Evolutionary conservation across 2,888 invertebrate genomes (phyloP).

Genomic region (Oligia latruncula): DNA sequence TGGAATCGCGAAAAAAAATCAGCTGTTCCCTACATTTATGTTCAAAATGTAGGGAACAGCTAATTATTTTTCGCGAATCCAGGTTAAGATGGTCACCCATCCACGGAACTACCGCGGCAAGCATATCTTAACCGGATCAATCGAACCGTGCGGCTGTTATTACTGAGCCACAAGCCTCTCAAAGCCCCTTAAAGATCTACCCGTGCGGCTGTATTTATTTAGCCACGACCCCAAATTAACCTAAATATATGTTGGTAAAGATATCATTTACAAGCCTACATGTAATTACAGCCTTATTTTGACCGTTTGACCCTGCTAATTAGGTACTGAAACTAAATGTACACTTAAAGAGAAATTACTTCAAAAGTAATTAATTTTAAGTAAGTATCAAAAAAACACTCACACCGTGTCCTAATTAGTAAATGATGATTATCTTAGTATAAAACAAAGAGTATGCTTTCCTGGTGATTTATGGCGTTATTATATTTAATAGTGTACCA

Average conservation of each 20-base stretch:
- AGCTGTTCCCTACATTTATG: too few species aligned
- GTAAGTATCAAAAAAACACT: conserved; percentile 46
- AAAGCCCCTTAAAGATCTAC: neutral
- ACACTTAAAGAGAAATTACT: conserved; percentile 57
- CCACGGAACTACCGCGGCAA: neutral
- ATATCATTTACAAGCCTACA: conserved; percentile 11
- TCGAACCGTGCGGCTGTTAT: too few species aligned
- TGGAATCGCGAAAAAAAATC: too few species aligned
- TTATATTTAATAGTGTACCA: conserved; percentile 4
- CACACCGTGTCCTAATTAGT: conserved; percentile 40
- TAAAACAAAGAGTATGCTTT: conserved; percentile 29
- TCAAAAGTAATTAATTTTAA: conserved; percentile 53
- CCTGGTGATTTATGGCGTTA: conserved; percentile 28
- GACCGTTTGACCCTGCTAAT: conserved; percentile 27
- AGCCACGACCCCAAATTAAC: conserved; percentile 5
- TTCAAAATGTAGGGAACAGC: too few species aligned
- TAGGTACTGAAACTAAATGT: conserved; percentile 33
- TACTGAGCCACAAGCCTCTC: too few species aligned
- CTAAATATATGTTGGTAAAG: conserved; percentile 7
- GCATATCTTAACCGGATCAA: neutral
- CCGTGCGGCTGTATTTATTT: neutral
- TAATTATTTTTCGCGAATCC: too few species aligned
- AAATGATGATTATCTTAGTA: conserved; percentile 39
- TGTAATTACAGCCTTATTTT: conserved; percentile 15
- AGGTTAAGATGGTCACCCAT: neutral